These are phyloP conservation scores for Ischnura elegans DNA, from an alignment of 2,888 invertebrate species.

Conservation along the genomic window DNA sequence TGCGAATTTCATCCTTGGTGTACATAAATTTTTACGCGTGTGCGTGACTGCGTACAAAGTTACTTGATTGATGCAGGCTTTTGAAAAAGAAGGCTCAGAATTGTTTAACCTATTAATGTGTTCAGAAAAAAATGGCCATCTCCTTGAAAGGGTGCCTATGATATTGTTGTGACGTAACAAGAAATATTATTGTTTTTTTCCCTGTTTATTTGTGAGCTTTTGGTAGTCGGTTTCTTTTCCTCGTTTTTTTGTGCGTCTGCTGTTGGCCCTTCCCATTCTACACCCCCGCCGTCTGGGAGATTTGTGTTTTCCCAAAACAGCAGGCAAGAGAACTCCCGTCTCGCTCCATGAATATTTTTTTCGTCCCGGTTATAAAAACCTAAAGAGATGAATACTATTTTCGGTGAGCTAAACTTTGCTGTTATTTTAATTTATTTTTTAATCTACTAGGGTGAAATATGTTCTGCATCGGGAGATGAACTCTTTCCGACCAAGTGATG, in stretches of 20 bases:
- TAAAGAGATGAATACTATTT: background rate
- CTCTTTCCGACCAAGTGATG: background rate
- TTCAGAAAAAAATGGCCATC: too few species aligned
- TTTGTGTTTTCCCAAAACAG: background rate
- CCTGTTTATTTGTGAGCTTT: background rate
- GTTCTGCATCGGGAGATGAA: background rate
- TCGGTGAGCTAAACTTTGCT: background rate
- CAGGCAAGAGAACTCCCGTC: background rate
- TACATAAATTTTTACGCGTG: too few species aligned
- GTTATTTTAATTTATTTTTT: background rate
- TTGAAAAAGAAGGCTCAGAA: too few species aligned
- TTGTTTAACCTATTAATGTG: too few species aligned
- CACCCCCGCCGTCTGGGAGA: background rate
- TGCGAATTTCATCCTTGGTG: too few species aligned
- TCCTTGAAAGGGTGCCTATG: too few species aligned
- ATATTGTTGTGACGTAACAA: background rate
- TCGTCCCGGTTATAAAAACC: background rate
- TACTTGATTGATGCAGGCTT: too few species aligned
- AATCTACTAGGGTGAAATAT: background rate
- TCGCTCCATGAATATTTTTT: background rate
- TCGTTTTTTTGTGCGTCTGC: background rate
- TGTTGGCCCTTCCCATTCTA: background rate
- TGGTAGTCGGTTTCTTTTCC: background rate
- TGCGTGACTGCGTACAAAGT: too few species aligned
- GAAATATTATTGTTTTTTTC: background rate